These are phyloP conservation scores for Strigamia crassipes DNA, from an alignment of 2,888 invertebrate species.

Conservation along the genomic window DNA sequence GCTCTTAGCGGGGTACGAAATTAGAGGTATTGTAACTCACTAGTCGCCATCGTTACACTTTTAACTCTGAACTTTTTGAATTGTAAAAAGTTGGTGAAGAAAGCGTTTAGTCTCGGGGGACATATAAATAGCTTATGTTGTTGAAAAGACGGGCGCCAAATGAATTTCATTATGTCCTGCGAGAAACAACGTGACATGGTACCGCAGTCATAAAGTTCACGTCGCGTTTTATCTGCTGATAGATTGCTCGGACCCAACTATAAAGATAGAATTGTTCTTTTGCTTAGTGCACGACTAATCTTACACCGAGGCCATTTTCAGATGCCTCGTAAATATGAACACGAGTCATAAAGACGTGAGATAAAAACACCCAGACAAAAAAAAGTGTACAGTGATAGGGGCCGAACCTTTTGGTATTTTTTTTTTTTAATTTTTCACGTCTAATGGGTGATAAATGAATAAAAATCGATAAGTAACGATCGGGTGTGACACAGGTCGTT, in stretches of 20 bases:
- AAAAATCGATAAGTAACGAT: too few species aligned
- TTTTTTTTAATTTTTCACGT: neutral
- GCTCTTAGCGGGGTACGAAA: too few species aligned
- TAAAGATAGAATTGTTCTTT: slow-evolving; percentile 35
- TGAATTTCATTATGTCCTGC: slow-evolving; percentile 17
- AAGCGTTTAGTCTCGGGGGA: neutral
- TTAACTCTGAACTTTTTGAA: slow-evolving; percentile 1
- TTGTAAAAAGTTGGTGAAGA: neutral
- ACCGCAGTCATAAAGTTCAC: slow-evolving; percentile 29
- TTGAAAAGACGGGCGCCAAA: slow-evolving; percentile 29
- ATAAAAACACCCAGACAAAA: neutral
- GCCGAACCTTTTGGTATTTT: neutral
- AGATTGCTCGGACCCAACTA: slow-evolving; percentile 24
- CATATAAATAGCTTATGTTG: slow-evolving; percentile 13
- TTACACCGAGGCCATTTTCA: slow-evolving; percentile 2
- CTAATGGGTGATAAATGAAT: neutral
- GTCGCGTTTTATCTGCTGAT: slow-evolving; percentile 13
- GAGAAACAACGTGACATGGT: slow-evolving; percentile 10
- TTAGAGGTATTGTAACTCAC: too few species aligned
- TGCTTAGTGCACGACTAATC: slow-evolving; percentile 22
- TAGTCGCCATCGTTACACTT: too few species aligned
- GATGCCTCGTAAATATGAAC: slow-evolving; percentile 19
- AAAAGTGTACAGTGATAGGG: neutral
- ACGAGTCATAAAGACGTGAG: slow-evolving; percentile 1
- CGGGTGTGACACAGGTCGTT: too few species aligned